These are phyloP conservation scores for Octomys mimax DNA, from an alignment of 2,797 vertebrate species.

Conservation along the genomic window DNA sequence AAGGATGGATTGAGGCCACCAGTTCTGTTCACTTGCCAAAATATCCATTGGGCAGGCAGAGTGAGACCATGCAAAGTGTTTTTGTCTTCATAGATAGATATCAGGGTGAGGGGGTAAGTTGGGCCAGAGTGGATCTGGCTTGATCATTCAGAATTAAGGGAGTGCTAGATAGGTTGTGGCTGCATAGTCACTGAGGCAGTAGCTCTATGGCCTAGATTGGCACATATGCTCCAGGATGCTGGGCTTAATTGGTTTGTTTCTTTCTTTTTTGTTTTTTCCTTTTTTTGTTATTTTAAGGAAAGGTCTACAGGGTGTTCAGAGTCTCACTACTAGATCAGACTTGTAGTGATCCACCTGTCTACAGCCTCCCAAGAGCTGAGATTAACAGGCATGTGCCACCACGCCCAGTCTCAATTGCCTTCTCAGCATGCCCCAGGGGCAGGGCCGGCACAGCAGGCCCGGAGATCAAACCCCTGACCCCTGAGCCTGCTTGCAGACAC, in stretches of 20 bases:
- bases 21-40: background rate
- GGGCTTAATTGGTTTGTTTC: background rate
- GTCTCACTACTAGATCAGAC: no score
- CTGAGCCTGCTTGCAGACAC: no score
- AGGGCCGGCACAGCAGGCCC: no score
- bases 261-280: background rate
- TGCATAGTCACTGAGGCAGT: background rate
- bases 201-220: background rate
- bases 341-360: no score
- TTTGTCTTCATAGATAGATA: background rate
- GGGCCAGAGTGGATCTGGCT: background rate
- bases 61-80: background rate
- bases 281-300: no score
- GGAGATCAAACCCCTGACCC: no score
- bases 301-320: no score
- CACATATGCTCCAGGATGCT: background rate
- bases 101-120: background rate
- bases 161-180: background rate
- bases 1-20: background rate
- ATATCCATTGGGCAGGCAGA: background rate
- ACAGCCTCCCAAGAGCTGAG: no score
- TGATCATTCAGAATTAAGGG: background rate
- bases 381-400: no score
- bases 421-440: no score
- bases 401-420: no score